Percentiles rank a stretch among this genome's conserved stretches.
phyloP scores from a whole-genome alignment of 2,113 vertebrate species.

The Anolis carolinensis region DNA sequence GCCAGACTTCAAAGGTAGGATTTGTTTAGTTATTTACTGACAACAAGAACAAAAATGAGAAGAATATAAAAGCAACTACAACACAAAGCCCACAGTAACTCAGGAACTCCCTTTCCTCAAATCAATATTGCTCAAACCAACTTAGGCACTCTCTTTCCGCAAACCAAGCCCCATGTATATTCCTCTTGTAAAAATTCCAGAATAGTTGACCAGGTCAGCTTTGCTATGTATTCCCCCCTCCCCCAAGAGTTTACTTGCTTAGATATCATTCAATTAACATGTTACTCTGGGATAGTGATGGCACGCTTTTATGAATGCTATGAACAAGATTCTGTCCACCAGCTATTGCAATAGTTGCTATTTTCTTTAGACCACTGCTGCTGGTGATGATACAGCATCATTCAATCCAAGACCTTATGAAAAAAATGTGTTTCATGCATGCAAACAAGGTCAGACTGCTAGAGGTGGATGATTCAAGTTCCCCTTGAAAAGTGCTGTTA shows the following conservation, averaged over 20 bases:
- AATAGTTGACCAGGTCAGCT: neutral
- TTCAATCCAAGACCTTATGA: neutral
- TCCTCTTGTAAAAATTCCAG: neutral
- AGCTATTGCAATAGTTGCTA: too few relatives aligned
- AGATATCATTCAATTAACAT: neutral
- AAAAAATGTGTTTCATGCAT: neutral
- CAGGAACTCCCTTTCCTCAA: neutral
- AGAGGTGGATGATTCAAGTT: neutral
- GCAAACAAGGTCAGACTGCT: neutral
- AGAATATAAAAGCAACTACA: neutral
- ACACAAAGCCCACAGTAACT: neutral
- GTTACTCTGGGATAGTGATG: neutral
- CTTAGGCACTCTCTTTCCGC: neutral
- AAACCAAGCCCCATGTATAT: neutral
- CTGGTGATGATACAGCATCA: neutral
- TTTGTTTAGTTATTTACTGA: too few relatives aligned
- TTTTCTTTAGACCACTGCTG: too few relatives aligned
- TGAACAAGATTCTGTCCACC: neutral
- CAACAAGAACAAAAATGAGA: too few relatives aligned
- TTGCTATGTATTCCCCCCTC: too few relatives aligned
- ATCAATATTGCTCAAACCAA: neutral
- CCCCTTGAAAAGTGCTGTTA: neutral
- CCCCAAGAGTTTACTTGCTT: neutral
- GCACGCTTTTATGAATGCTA: neutral
- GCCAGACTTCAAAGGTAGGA: too few relatives aligned